A percentile compares a stretch with the other conserved stretches of the same genome.
Conservation (phyloP, 2,113 vertebrate species). For the Aplodontia rufa region DNA sequence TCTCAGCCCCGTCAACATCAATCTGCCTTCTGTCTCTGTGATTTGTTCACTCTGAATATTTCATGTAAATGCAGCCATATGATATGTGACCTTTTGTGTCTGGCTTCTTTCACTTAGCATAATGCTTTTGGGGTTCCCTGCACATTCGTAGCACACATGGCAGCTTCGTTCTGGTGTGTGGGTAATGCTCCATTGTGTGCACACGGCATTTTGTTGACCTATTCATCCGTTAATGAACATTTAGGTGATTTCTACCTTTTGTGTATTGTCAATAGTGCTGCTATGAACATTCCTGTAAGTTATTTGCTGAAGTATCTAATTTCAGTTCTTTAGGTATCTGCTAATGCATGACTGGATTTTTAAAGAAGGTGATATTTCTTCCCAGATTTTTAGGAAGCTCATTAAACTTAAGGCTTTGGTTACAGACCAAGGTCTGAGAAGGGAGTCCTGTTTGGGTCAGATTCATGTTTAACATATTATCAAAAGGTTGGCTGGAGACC, state of each 20-base stretch:
- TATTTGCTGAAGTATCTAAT: conserved; percentile 33
- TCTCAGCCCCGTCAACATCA: background rate
- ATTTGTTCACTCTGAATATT: background rate
- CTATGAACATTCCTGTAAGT: background rate
- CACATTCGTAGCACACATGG: background rate
- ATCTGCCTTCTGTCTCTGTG: background rate
- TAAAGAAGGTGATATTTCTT: conserved; percentile 26
- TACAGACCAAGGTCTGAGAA: background rate
- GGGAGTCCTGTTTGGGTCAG: background rate
- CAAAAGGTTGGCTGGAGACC: background rate
- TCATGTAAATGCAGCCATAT: background rate
- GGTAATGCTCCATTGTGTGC: background rate
- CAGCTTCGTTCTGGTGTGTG: background rate
- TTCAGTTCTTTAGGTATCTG: conserved; percentile 13
- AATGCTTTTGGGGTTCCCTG: background rate
- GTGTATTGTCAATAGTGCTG: background rate
- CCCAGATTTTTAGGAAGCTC: background rate
- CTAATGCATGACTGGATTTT: background rate
- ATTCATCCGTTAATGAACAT: background rate
- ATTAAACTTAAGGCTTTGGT: background rate
- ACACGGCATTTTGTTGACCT: conserved; percentile 13
- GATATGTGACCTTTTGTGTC: conserved; percentile 1
- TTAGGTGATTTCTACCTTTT: background rate
- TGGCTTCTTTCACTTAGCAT: conserved; percentile 7
- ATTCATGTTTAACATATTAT: background rate